Evolutionary conservation across 2,888 invertebrate species (phyloP).

Genomic region (Hirtodrosophila trivittata): DNA sequence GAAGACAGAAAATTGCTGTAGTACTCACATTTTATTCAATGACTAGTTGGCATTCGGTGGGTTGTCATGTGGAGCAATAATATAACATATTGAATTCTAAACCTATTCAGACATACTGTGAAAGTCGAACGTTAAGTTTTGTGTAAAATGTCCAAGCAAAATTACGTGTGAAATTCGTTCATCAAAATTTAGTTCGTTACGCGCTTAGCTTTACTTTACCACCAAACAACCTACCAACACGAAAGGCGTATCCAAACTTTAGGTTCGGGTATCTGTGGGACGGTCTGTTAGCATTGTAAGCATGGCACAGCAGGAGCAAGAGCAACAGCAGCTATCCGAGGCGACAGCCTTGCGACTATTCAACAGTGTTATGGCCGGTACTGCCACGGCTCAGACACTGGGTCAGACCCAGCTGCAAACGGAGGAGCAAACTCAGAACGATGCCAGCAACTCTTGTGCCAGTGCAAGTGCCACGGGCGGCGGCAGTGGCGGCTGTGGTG

Average conservation of each 20-base stretch:
- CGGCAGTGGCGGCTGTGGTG: conserved; percentile 1
- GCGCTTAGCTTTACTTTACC: conserved; percentile 25
- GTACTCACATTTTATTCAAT: too few species aligned
- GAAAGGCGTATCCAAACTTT: not conserved
- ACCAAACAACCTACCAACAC: conserved; percentile 3
- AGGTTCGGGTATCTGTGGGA: conserved; percentile 11
- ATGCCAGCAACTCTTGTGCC: not conserved
- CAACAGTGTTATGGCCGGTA: conserved; percentile 53
- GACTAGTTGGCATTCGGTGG: conserved; percentile 11
- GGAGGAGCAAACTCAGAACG: not conserved
- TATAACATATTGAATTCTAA: not conserved
- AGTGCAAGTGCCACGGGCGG: conserved; percentile 3
- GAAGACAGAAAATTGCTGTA: too few species aligned
- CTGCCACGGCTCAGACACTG: not conserved
- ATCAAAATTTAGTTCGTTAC: conserved; percentile 50
- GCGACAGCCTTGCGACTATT: conserved; percentile 67
- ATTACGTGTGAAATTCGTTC: conserved; percentile 63
- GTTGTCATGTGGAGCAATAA: not conserved
- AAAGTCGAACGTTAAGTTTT: conserved; percentile 59
- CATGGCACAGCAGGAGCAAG: conserved; percentile 48
- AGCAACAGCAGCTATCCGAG: conserved; percentile 53
- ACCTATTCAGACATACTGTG: conserved; percentile 43
- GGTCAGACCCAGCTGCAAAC: not conserved
- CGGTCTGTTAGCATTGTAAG: conserved; percentile 1
- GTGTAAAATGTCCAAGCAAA: conserved; percentile 68